A percentile compares a stretch with the other conserved stretches of the same genome.
phyloP scores from a whole-genome alignment of 1,140 invertebrate genomes.

The Cyphomyrmex costatus region DNA sequence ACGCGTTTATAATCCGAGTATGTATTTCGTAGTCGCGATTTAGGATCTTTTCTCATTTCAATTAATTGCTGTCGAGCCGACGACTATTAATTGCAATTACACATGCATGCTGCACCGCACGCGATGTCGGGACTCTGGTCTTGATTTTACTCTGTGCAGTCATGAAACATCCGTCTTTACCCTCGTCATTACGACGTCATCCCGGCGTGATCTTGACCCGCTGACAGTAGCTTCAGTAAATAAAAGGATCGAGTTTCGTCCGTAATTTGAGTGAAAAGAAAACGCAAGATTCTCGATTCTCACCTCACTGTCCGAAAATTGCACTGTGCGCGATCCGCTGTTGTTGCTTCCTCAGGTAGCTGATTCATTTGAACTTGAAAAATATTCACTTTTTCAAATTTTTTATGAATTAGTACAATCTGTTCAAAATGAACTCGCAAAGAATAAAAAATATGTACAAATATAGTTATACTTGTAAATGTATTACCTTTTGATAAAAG shows the following conservation, averaged over 20 bases:
- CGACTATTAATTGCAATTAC: background rate
- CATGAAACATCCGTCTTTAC: slow-evolving; percentile 9
- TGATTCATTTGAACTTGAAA: no score
- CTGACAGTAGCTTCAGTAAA: slow-evolving; percentile 33
- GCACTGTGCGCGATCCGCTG: background rate
- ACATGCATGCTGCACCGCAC: slow-evolving; percentile 35
- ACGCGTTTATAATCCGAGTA: background rate
- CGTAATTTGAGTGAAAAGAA: slow-evolving; percentile 41
- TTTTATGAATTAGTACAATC: no score
- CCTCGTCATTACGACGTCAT: slow-evolving; percentile 52
- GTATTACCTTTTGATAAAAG: no score
- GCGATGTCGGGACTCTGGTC: slow-evolving; percentile 31
- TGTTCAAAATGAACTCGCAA: no score
- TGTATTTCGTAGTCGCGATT: slow-evolving; percentile 1
- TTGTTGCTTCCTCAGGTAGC: background rate
- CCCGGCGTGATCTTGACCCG: slow-evolving; percentile 64
- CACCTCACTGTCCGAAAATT: background rate
- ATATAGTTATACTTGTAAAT: no score
- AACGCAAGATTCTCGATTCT: background rate
- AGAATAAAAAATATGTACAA: no score
- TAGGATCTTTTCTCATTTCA: background rate
- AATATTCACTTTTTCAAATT: no score
- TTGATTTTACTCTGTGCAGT: slow-evolving; percentile 36
- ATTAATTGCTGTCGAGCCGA: background rate
- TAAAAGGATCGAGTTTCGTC: slow-evolving; percentile 48